Evolutionary conservation across 1,140 invertebrate species (phyloP), one percentile per base, ranked within the genome.

Genomic region (Caenorhabditis inopinata): DNA sequence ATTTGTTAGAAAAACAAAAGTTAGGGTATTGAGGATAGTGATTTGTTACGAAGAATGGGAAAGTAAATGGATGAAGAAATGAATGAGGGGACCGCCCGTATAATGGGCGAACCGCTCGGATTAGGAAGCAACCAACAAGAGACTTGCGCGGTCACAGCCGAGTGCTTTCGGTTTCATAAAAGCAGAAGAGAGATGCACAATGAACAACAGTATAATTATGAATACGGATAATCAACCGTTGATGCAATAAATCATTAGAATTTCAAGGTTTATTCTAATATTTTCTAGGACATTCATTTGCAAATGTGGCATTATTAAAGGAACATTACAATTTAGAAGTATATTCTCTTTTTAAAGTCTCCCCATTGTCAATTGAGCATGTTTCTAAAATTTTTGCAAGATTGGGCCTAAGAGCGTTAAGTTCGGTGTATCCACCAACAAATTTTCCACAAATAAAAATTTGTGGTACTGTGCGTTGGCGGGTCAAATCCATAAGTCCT

Each of bases 361-460:
- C 47, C 6, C 74, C 74, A 18, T 58, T 45, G 23, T 79, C 78
- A 6, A 53, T 14, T 27, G 78, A 79, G 23, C 78, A 79, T 6
- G 62, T 51, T 49, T 79, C 62, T 45, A 79, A 6, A 21, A 79
- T 51, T 45, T 74, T 74, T 9, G 27, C 14, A 2, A 79, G 73
- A 79, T 79, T 74, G 27, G 38, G 25, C 21, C 68, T 51, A 9
- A 38, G 27, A 7, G 42, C 47, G 38, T 74, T 46, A 3, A 74
- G 23, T 49, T 79, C 58, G 6, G 62, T 74, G 51, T 75, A 79
- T 42, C 78, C 78, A 27, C 78, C 78, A 25, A 79, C 58, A 29
- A 79, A 79, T 27, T 83, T 81, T 35, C 82, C 82, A 82, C 82
- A 83, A 51, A 83, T 82, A 49, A 83, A 83, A 32, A 83, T 83